Evolutionary conservation across 2,797 vertebrate species (phyloP), one percentile per base, ranked within the genome.

Genomic region (Sus cebifrons): DNA sequence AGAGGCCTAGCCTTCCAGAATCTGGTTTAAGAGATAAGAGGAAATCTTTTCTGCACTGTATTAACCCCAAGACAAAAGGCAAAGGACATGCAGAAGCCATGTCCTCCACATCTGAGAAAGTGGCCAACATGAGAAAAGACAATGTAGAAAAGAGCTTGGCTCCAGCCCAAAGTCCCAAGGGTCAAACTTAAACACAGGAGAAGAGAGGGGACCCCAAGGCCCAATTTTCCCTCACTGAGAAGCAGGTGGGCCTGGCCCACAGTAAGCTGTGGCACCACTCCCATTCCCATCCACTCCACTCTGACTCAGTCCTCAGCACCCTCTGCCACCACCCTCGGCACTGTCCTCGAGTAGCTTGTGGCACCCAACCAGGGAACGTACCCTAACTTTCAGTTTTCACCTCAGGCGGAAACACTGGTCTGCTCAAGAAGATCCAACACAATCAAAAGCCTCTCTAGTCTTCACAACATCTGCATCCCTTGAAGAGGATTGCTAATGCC

Each of bases 1-100:
- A 64, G 79, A 90, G 17, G 32, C 49, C 78, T 52, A 56, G 54
- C 17, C 74, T 74, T 88, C 75, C 92, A 91, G 95, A 96, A 27
- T 62, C 86, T 18, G 62, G 60, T 88, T 88, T 95, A 44, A 91
- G 23, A 91, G 91, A 71, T 73, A 97, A 92, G 58, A 74, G 96
- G 15, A 97, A 94, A 78, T 75, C 67, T 44, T 96, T 97, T 70
- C 71, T 96, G 6, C 32, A 74, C 12, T 64, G 3, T 21, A 17
- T 97, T 65, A 95, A 23, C 56, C 29, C 89, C 23, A 92, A 91
- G 65, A n/a, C 49, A 9, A 96, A 95, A 92, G 56, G 62, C 86
- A 96, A 84, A 62, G 86, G 27, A 15, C 71, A 54, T 8, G 3
- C 77, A 5, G 82, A 92, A 23, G n/a, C 67, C 73, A 83, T 3